Evolutionary conservation across 1,140 invertebrate genomes (phyloP).

Genomic region (Tribolium madens): DNA sequence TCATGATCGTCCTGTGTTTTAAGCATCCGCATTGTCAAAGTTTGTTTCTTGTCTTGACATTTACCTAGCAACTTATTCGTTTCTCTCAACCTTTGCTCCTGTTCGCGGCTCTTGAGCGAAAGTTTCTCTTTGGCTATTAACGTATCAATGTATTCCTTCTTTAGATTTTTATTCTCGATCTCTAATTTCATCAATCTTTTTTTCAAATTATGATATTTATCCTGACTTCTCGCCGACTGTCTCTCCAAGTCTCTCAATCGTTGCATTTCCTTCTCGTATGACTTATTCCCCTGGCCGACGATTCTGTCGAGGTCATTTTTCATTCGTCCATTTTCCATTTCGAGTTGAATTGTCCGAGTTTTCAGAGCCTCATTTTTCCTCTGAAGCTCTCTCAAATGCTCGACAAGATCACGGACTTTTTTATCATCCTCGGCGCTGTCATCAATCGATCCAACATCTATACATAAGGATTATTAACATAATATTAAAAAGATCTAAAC

Average conservation of each 20-base stretch:
- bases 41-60: neutral
- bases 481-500: neutral
- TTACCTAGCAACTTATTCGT: conserved; percentile 15
- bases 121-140: neutral
- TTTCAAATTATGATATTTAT: conserved; percentile 1
- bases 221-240: neutral
- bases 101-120: conserved; percentile 17
- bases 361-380: neutral
- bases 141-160: conserved; percentile 3
- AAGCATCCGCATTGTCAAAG: conserved; percentile 39
- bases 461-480: neutral
- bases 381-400: conserved; percentile 13
- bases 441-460: neutral
- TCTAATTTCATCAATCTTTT: neutral
- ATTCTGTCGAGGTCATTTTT: neutral
- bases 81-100: conserved; percentile 6
- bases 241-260: neutral
- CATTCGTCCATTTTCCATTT: neutral
- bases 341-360: conserved; percentile 9
- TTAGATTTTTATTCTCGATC: neutral
- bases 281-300: neutral
- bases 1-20: conserved; percentile 48
- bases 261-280: conserved; percentile 6
- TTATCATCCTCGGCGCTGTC: neutral
- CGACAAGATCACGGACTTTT: neutral